A percentile compares a stretch with the other conserved stretches of the same genome.
Evolutionary conservation across 1,140 invertebrate species (phyloP).

Genomic region (Archivesica marissinica): DNA sequence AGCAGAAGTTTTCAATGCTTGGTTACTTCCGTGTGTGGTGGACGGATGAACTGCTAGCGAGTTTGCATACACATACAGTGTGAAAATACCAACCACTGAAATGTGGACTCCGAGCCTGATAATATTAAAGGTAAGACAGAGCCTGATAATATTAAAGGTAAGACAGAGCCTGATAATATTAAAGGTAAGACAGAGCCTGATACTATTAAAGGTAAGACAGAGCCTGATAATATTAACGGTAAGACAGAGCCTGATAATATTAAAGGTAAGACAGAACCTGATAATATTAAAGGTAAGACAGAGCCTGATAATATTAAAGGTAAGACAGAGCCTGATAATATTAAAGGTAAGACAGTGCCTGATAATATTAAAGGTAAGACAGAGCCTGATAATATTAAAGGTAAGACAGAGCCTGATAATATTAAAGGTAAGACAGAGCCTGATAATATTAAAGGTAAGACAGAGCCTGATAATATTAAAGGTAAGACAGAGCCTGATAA

Average conservation of each 20-base stretch:
- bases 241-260: background rate
- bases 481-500: too few species aligned
- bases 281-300: background rate
- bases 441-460: too few species aligned
- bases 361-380: too few species aligned
- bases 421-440: too few species aligned
- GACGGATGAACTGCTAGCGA: background rate
- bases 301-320: background rate
- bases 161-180: background rate
- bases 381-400: too few species aligned
- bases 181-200: background rate
- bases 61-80: background rate
- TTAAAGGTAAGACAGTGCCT: too few species aligned
- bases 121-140: slow-evolving; percentile 22
- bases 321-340: too few species aligned
- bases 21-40: slow-evolving; percentile 4
- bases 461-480: too few species aligned
- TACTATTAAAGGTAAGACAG: background rate
- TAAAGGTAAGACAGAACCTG: background rate
- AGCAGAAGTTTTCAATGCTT: slow-evolving; percentile 39
- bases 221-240: background rate
- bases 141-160: background rate
- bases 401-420: too few species aligned
- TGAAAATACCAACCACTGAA: background rate
- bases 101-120: slow-evolving; percentile 33